These are phyloP conservation scores for Silurus meridionalis DNA, from an alignment of 2,113 vertebrate species.

Conservation along the genomic window DNA sequence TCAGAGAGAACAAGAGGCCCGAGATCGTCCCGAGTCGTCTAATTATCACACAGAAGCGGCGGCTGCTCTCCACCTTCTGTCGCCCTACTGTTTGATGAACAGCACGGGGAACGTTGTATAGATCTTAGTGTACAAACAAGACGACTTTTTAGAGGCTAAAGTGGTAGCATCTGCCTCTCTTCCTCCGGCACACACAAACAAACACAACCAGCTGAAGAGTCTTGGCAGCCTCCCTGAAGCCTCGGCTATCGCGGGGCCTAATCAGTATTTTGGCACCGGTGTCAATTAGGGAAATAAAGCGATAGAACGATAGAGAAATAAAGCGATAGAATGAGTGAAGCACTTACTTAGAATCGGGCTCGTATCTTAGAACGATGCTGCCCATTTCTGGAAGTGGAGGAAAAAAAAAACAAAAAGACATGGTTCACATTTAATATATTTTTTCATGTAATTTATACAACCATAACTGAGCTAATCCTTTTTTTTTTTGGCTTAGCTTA, in stretches of 20 bases:
- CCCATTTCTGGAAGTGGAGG: constrained; percentile 79
- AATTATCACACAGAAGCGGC: constrained; percentile 36
- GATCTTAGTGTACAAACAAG: constrained; percentile 32
- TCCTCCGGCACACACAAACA: constrained; percentile 6
- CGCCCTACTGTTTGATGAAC: constrained; percentile 30
- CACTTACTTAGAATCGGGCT: constrained; percentile 86
- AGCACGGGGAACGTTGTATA: neutral
- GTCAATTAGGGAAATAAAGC: neutral
- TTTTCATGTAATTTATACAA: neutral
- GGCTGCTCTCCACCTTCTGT: constrained; percentile 10
- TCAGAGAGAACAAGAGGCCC: constrained; percentile 4
- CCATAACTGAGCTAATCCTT: neutral
- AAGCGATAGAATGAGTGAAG: neutral
- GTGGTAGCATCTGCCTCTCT: constrained; percentile 21
- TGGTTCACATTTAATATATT: neutral
- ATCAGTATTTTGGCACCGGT: neutral
- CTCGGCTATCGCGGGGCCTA: neutral
- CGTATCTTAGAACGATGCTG: constrained; percentile 90
- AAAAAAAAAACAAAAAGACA: neutral
- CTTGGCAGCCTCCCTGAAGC: neutral
- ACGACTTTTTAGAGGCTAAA: constrained; percentile 34
- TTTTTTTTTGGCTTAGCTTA: neutral
- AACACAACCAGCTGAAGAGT: constrained; percentile 14
- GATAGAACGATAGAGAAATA: neutral
- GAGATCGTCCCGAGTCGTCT: constrained; percentile 16